phyloP scores from a whole-genome alignment of 2,113 vertebrate genomes.

The Perca flavescens region DNA sequence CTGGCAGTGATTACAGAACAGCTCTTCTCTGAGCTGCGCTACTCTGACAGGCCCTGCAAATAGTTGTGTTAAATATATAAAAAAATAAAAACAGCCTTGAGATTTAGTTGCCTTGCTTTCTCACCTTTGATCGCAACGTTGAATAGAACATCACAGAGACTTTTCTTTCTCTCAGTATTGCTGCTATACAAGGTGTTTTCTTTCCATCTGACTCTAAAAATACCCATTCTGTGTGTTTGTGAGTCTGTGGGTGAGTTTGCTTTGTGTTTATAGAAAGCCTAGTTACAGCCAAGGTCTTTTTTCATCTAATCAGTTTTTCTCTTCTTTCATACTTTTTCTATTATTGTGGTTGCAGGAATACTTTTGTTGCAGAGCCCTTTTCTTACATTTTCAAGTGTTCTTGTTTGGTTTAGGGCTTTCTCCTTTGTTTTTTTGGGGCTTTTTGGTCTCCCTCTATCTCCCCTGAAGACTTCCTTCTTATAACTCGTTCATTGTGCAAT shows the following conservation, averaged over 20 bases:
- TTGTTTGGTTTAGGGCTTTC: not conserved
- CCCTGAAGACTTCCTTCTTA: not conserved
- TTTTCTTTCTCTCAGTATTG: conserved; percentile 8
- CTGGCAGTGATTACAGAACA: conserved; percentile 60
- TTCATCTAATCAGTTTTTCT: not conserved
- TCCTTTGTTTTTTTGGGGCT: not conserved
- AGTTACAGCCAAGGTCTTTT: conserved; percentile 1
- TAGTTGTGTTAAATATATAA: conserved; percentile 50
- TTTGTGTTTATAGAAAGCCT: conserved; percentile 5
- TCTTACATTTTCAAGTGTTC: conserved; percentile 4
- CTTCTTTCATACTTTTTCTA: not conserved
- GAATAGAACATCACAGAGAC: not conserved
- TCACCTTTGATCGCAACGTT: conserved; percentile 14
- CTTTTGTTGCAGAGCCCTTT: not conserved
- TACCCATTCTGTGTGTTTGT: not conserved
- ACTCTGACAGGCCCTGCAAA: conserved; percentile 48
- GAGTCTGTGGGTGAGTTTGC: not conserved
- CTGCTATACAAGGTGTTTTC: conserved; percentile 17
- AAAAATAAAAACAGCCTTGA: conserved; percentile 40
- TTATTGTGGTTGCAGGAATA: not conserved
- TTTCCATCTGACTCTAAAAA: conserved; percentile 15
- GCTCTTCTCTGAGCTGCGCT: conserved; percentile 34
- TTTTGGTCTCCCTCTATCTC: not conserved
- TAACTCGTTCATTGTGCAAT: not conserved
- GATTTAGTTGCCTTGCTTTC: conserved; percentile 15